Evolutionary conservation across 2,888 invertebrate genomes (phyloP), one percentile per base, ranked within the genome.

Genomic region (Orthonevra nobilis): DNA sequence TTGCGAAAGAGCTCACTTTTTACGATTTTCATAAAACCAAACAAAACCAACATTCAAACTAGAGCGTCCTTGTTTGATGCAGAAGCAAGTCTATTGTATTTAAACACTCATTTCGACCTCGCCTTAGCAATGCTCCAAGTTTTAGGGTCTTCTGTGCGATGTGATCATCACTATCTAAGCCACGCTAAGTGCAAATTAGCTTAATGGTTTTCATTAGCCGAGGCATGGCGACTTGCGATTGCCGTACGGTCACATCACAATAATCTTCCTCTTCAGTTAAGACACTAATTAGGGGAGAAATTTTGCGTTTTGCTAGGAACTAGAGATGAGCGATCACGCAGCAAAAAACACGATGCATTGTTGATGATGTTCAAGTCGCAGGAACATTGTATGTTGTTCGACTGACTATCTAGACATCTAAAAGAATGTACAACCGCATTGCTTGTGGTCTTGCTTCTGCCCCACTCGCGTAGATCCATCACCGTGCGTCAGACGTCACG

Each of bases 201-300:
- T 10, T 63, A 70, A 64, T 77, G 50, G 58, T 54, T 72, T 72
- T 72, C 63, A 72, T 77, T 70, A 70, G 40, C 36, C 64, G n/a
- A 69, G 26, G 40, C 46, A 20, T 9, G 17, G 14, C 3, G 17
- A 36, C 26, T 12, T 26, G 14, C 9, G 10, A 19, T n/a, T 48
- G 46, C n/a, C n/a, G n/a, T n/a, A n/a, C n/a, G 23, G 32, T 38
- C 50, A 52, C 60, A 40, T 48, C 32, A 54, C 52, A 60, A 46
- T 36, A 1, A 38, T 68, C 56, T 50, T 36, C 48, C 15, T 68
- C 42, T 32, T 30, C 56, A 50, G 34, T 58, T 44, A 44, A 38
- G 58, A 38, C 15, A 60, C 60, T 81, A 81, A 81, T 81, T 74
- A 81, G 81, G 69, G 46, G 81, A 81, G 81, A 81, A 81, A 74